Percentiles rank a stretch among this genome's conserved stretches.
Conservation (phyloP, 2,113 vertebrate genomes). For the Syrmaticus mikado region DNA sequence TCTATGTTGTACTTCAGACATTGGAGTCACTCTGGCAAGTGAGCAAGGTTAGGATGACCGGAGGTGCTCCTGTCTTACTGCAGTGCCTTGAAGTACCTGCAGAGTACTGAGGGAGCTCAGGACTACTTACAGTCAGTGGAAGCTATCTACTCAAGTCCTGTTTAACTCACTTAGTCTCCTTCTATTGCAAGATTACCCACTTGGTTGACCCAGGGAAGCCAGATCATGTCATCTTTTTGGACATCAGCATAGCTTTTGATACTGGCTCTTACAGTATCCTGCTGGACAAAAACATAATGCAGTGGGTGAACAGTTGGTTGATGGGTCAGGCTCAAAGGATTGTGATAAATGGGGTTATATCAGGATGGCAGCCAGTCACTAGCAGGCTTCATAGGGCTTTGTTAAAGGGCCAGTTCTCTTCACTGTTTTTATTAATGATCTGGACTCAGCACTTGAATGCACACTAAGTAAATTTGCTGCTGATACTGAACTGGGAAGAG, state of each 20-base stretch:
- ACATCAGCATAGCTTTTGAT: neutral
- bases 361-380: neutral
- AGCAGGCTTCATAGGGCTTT: neutral
- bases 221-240: neutral
- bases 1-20: neutral
- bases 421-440: neutral
- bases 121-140: neutral
- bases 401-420: neutral
- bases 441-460: neutral
- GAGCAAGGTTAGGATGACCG: neutral
- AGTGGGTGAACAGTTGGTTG: neutral
- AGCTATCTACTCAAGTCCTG: neutral
- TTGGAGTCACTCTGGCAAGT: neutral
- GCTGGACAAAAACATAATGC: neutral
- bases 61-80: neutral
- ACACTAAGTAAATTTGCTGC: neutral
- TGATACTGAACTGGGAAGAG: neutral
- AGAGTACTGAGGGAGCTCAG: neutral
- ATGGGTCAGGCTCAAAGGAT: neutral
- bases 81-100: neutral
- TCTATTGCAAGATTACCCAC: neutral
- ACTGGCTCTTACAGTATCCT: neutral
- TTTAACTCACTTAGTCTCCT: neutral
- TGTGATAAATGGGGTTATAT: neutral
- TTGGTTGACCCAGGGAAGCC: neutral